These are phyloP conservation scores for Plestiodon gilberti DNA, from an alignment of 2,113 vertebrate genomes.

Conservation along the genomic window DNA sequence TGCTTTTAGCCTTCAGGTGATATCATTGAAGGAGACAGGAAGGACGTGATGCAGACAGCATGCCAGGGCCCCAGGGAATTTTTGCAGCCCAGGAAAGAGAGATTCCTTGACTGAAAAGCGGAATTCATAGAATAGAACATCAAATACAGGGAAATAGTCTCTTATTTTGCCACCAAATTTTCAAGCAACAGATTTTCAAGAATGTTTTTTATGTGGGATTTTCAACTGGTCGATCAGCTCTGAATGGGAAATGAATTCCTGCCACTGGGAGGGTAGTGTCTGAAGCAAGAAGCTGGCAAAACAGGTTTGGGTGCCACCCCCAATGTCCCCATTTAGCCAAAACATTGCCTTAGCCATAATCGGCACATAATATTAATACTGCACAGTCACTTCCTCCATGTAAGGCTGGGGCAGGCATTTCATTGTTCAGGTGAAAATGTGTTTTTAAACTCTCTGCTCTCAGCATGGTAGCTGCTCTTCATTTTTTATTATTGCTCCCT, in stretches of 20 bases:
- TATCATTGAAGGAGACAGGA: background rate
- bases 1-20: background rate
- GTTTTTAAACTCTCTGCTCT: background rate
- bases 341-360: no score
- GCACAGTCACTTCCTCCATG: no score
- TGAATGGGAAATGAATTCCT: background rate
- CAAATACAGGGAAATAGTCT: background rate
- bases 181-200: background rate
- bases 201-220: background rate
- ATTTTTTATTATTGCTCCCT: background rate
- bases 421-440: background rate
- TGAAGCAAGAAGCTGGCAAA: background rate
- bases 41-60: background rate
- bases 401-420: no score
- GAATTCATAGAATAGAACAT: background rate
- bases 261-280: background rate
- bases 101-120: background rate
- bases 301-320: background rate
- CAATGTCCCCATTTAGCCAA: background rate
- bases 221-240: background rate
- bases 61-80: background rate
- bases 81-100: background rate
- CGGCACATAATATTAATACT: background rate
- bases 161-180: background rate
- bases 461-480: background rate